Evolutionary conservation across 2,888 invertebrate species (phyloP).

Genomic region (Drosophila testacea): DNA sequence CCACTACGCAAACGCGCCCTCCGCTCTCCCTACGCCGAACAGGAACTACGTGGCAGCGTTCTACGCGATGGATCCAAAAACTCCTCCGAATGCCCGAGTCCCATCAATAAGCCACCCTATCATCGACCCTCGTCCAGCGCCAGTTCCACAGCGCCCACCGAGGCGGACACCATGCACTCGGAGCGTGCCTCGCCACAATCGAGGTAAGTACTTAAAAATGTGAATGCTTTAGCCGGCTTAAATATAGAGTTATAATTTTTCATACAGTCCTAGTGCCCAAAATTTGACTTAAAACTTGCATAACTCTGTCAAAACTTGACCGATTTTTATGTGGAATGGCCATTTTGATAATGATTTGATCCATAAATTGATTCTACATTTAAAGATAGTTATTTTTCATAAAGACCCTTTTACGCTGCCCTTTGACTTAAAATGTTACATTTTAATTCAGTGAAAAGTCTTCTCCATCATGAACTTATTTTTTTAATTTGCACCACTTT

Average conservation of each 20-base stretch:
- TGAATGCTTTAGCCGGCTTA: no score
- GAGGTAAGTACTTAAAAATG: constrained; percentile 72
- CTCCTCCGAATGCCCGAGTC: constrained; percentile 85
- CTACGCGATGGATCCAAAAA: constrained; percentile 87
- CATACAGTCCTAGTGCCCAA: no score
- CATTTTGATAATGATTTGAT: no score
- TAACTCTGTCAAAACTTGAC: no score
- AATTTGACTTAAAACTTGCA: no score
- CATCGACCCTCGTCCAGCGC: constrained; percentile 85
- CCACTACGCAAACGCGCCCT: constrained; percentile 87
- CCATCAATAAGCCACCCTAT: constrained; percentile 84
- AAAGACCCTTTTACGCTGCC: no score
- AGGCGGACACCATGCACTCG: constrained; percentile 85
- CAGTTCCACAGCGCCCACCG: constrained; percentile 85
- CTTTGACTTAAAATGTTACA: no score
- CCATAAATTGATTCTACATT: no score
- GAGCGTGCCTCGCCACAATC: constrained; percentile 85
- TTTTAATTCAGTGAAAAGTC: no score
- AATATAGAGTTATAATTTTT: no score
- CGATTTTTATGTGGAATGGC: no score
- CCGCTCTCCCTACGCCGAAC: constrained; percentile 86
- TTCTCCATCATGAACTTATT: background rate
- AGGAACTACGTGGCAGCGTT: constrained; percentile 88
- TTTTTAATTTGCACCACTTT: background rate
- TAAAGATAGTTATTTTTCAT: background rate